Evolutionary conservation across 2,113 vertebrate species (phyloP).

Genomic region (Gasterosteus nipponicus): DNA sequence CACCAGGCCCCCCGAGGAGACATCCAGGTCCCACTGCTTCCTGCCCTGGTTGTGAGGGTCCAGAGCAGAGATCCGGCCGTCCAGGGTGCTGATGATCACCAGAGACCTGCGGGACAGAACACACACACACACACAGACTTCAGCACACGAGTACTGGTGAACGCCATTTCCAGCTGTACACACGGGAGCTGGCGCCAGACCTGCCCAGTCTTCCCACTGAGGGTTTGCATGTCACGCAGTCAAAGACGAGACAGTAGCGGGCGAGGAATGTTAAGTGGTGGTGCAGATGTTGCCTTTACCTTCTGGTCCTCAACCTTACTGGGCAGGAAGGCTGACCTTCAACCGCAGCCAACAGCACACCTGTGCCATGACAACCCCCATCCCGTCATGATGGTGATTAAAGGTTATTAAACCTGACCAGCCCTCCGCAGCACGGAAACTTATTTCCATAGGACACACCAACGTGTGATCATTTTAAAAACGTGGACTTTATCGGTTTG

Average conservation of each 20-base stretch:
- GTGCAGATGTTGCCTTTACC: slow-evolving; percentile 43
- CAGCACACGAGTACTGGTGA: background rate
- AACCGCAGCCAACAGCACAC: slow-evolving; percentile 53
- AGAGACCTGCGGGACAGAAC: slow-evolving; percentile 82
- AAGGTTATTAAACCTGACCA: slow-evolving; percentile 14
- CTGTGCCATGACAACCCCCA: slow-evolving; percentile 51
- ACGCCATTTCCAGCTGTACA: background rate
- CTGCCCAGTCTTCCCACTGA: background rate
- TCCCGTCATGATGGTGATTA: slow-evolving; percentile 39
- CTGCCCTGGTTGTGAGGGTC: slow-evolving; percentile 93
- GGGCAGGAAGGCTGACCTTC: slow-evolving; percentile 55
- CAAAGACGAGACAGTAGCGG: slow-evolving; percentile 28
- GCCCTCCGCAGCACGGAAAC: background rate
- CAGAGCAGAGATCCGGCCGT: slow-evolving; percentile 93
- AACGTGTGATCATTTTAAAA: background rate
- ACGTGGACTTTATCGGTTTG: background rate
- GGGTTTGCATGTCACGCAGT: background rate
- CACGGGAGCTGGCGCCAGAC: no score
- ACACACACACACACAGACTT: slow-evolving; percentile 18
- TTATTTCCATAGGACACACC: background rate
- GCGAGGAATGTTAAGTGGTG: slow-evolving; percentile 12
- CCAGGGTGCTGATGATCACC: slow-evolving; percentile 96
- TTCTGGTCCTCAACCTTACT: slow-evolving; percentile 23
- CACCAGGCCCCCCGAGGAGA: slow-evolving; percentile 94
- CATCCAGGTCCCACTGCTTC: slow-evolving; percentile 97